A percentile compares a stretch with the other conserved stretches of the same genome.
Evolutionary conservation across 1,140 invertebrate genomes (phyloP).

Genomic region (Spodoptera litura): DNA sequence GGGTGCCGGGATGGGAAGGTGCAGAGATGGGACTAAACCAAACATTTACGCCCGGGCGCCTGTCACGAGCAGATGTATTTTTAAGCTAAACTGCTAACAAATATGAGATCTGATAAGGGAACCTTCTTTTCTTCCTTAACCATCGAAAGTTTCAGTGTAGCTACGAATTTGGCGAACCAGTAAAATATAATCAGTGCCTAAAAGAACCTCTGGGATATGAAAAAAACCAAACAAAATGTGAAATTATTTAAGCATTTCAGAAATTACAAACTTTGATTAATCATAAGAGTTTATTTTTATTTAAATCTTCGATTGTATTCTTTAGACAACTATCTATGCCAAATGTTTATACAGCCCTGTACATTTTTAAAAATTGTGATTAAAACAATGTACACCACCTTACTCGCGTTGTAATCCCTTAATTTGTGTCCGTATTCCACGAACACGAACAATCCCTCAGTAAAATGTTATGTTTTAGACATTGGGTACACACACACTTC

Average conservation of each 20-base stretch:
- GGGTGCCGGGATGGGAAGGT: no score
- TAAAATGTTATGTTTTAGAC: no score
- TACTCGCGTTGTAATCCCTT: slow-evolving; percentile 27
- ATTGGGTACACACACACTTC: no score
- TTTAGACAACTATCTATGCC: slow-evolving; percentile 75
- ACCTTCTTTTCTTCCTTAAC: slow-evolving; percentile 32
- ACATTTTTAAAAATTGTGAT: slow-evolving; percentile 68
- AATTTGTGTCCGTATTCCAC: neutral
- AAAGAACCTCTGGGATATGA: slow-evolving; percentile 78
- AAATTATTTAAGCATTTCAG: slow-evolving; percentile 68
- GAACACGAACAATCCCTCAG: no score
- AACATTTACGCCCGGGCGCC: slow-evolving; percentile 53
- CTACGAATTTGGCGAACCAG: slow-evolving; percentile 65
- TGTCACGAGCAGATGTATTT: slow-evolving; percentile 51
- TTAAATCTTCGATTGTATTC: slow-evolving; percentile 68
- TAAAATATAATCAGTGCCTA: slow-evolving; percentile 72
- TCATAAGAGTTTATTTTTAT: slow-evolving; percentile 74
- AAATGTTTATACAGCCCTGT: slow-evolving; percentile 77
- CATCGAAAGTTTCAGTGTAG: slow-evolving; percentile 47
- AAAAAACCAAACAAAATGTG: slow-evolving; percentile 64
- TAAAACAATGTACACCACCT: slow-evolving; percentile 59
- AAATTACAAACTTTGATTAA: slow-evolving; percentile 75
- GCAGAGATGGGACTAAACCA: no score
- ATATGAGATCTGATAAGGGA: slow-evolving; percentile 52
- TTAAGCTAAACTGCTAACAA: slow-evolving; percentile 49